Percentiles rank a stretch among this genome's conserved stretches.
Evolutionary conservation across 2,113 vertebrate genomes (phyloP).

Genomic region (Micronisus gabar): DNA sequence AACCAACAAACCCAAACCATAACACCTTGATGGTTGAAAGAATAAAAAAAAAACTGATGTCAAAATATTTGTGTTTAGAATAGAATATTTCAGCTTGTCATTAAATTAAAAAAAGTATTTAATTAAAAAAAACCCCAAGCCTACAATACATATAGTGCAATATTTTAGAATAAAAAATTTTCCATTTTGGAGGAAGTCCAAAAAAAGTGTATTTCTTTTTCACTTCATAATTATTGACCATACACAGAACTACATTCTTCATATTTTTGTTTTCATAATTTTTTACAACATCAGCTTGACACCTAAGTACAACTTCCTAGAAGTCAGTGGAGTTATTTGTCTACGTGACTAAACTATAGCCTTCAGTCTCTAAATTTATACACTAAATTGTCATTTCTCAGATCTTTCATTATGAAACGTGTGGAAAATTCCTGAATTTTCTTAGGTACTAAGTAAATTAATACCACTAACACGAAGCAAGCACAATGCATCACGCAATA

Average conservation of each 20-base stretch:
- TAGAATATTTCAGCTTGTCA: neutral
- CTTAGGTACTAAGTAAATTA: neutral
- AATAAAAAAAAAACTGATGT: neutral
- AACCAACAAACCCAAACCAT: neutral
- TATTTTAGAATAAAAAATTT: neutral
- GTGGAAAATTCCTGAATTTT: neutral
- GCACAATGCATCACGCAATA: neutral
- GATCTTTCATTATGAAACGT: neutral
- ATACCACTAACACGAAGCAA: neutral
- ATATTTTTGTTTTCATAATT: neutral
- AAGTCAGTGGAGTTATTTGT: neutral
- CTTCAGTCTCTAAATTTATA: neutral
- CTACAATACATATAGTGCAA: no score
- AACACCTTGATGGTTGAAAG: fast-evolving
- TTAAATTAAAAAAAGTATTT: neutral
- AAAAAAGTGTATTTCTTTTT: neutral
- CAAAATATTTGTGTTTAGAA: neutral
- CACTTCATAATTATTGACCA: neutral
- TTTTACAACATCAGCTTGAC: neutral
- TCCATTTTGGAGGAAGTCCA: neutral
- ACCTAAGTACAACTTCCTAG: neutral
- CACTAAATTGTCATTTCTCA: neutral
- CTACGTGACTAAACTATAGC: neutral
- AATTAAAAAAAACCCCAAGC: neutral
- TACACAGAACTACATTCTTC: neutral